Evolutionary conservation across 23 tunicate genomes (phyloP), one percentile per base, ranked within the genome.

Genomic region (Trididemnum nubilum): DNA sequence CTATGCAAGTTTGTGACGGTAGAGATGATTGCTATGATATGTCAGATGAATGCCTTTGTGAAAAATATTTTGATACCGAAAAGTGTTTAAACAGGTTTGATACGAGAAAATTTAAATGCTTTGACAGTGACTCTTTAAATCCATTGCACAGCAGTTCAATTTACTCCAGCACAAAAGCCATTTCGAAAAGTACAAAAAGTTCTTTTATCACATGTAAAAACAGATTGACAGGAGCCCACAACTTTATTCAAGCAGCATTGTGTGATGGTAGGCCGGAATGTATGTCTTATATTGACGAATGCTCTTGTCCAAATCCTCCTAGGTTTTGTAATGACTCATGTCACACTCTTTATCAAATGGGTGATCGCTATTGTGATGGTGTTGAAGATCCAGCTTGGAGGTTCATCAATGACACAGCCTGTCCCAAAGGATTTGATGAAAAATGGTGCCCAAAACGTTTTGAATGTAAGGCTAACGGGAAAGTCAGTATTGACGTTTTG

Each of bases 1-100:
- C 75, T 22, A 40, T n/a, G 3, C 92, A 87, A 58, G 92, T 87
- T 23, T 87, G 92, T 49, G 92, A 87, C 44, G 92, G 86, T 22
- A 39, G 64, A 26, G 28, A 63, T n/a, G 86, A 87, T 50, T 87
- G 92, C 69, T 74, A 32, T 32, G 92, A 87, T 74, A 44, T 81
- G n/a, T 87, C 92, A 15, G 92, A 87, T 54, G 92, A 87, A 50
- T 81, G 82, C 64, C 35, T 81, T 2, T 87, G 92, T 35, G 54
- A 23, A 2, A 36, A 38, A 5, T 12, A 61, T 61, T 61, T 12
- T n/a, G 28, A 61, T 21, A n/a, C n/a, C n/a, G n/a, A n/a, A n/a
- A 49, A 49, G 12, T 18, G 15, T 49, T 49, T 49, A 49, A n/a
- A n/a, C n/a, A n/a, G n/a, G n/a, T n/a, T n/a, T n/a, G n/a, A n/a